A percentile compares a stretch with the other conserved stretches of the same genome.
Evolutionary conservation across 1,140 invertebrate genomes (phyloP).

Genomic region (Zophobas morio): DNA sequence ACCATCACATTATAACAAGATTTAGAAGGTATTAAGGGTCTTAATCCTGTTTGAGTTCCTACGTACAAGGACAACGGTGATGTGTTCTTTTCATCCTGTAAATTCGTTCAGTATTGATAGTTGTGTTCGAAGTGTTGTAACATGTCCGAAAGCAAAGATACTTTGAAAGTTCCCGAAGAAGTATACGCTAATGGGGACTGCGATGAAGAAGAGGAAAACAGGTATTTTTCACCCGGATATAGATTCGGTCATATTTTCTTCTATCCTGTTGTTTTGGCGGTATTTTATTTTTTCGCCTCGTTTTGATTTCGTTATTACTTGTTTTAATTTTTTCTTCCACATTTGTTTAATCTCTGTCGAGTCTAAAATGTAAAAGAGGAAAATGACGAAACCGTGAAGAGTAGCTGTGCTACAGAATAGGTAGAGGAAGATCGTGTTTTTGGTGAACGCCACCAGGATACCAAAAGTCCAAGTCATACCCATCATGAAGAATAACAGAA

Average conservation of each 20-base stretch:
- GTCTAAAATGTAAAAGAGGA: slow-evolving; percentile 12
- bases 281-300: neutral
- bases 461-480: slow-evolving; percentile 18
- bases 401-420: slow-evolving; percentile 16
- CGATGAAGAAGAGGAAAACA: slow-evolving; percentile 16
- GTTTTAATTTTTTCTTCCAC: slow-evolving; percentile 12
- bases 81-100: slow-evolving; percentile 27
- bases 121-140: slow-evolving; percentile 1
- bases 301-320: neutral
- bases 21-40: slow-evolving; percentile 44
- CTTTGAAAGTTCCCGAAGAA: slow-evolving; percentile 10
- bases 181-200: slow-evolving; percentile 12
- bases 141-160: slow-evolving; percentile 1
- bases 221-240: slow-evolving; percentile 1
- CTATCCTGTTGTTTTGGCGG: neutral
- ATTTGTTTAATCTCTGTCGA: neutral
- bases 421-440: neutral
- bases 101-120: slow-evolving; percentile 23
- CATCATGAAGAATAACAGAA: slow-evolving; percentile 34
- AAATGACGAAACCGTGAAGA: slow-evolving; percentile 24
- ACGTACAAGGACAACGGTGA: slow-evolving; percentile 41
- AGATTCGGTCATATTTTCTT: neutral
- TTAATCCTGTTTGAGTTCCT: slow-evolving; percentile 46
- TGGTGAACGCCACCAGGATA: neutral
- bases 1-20: slow-evolving; percentile 48